Percentiles rank a stretch among this genome's conserved stretches.
Evolutionary conservation across 2,888 invertebrate genomes (phyloP).

Genomic region (Anoplius nigerrimus): DNA sequence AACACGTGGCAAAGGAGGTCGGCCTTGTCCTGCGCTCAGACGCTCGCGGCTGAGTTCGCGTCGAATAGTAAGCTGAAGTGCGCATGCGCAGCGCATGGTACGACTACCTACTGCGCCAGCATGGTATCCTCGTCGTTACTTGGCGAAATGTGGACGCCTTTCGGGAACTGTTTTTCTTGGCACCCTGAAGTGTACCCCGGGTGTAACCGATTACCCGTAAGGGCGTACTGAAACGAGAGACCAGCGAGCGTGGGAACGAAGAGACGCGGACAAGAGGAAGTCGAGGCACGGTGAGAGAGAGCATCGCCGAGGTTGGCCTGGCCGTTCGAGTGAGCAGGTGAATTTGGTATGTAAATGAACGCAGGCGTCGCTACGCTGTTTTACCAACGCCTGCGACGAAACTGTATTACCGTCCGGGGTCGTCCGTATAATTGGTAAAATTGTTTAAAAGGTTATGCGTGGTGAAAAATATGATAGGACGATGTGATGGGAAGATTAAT

Average conservation of each 20-base stretch:
- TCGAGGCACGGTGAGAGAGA: too few relatives aligned
- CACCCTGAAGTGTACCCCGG: constrained; percentile 57
- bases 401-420: too few relatives aligned
- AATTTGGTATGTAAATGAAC: too few relatives aligned
- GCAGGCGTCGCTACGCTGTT: too few relatives aligned
- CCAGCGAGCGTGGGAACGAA: constrained; percentile 13
- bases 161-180: constrained; percentile 69
- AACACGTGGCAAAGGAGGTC: constrained; percentile 51
- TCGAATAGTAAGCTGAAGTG: background rate
- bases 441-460: too few relatives aligned
- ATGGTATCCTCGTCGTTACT: constrained; percentile 59
- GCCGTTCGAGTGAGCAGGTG: too few relatives aligned
- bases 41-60: too few relatives aligned
- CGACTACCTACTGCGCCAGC: constrained; percentile 19
- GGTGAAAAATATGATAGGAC: too few relatives aligned
- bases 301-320: too few relatives aligned
- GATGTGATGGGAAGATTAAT: too few relatives aligned
- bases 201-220: constrained; percentile 44
- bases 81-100: background rate
- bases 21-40: background rate
- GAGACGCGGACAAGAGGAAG: too few relatives aligned
- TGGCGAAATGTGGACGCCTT: constrained; percentile 75
- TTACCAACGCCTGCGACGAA: too few relatives aligned
- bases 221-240: constrained; percentile 22
- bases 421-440: background rate